phyloP scores from a whole-genome alignment of 1,140 invertebrate genomes.

The Proctacanthus coquilletti region DNA sequence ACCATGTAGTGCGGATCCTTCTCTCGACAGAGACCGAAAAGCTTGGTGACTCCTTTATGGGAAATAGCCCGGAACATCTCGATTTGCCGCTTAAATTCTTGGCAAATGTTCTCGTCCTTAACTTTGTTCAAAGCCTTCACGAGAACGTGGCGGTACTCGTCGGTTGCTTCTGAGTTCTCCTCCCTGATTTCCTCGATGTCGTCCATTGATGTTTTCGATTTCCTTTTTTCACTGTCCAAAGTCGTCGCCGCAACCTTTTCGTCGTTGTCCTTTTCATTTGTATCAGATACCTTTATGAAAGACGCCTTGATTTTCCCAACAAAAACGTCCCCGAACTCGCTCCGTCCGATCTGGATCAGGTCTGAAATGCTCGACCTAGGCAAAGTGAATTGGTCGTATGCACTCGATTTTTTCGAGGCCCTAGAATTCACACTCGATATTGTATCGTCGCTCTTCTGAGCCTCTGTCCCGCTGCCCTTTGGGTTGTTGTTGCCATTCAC shows the following conservation, averaged over 20 bases:
- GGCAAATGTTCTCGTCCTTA: constrained; percentile 56
- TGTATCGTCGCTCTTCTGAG: constrained; percentile 63
- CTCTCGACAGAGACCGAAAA: constrained; percentile 70
- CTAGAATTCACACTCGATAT: constrained; percentile 61
- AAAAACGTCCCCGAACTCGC: constrained; percentile 81
- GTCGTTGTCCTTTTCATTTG: constrained; percentile 22
- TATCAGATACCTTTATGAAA: constrained; percentile 18
- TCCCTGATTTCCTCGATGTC: constrained; percentile 30
- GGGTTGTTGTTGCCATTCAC: constrained; percentile 27
- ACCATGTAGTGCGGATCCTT: constrained; percentile 78
- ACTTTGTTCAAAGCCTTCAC: constrained; percentile 31
- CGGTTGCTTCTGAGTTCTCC: constrained; percentile 13
- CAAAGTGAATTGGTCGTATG: constrained; percentile 60
- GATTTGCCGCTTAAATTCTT: constrained; percentile 75
- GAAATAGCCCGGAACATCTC: constrained; percentile 67
- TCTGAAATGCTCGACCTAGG: constrained; percentile 60
- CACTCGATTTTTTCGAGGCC: constrained; percentile 47
- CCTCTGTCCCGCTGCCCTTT: constrained; percentile 34
- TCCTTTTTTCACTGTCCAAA: constrained; percentile 21
- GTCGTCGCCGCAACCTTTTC: constrained; percentile 14
- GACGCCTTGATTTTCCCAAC: constrained; percentile 35
- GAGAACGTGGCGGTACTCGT: constrained; percentile 16
- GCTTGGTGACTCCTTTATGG: constrained; percentile 61
- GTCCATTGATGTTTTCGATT: constrained; percentile 26
- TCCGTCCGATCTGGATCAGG: constrained; percentile 66